Base-by-base conservation (phyloP, 1,140 invertebrate species). In the Calliopsis andreniformis region DNA sequence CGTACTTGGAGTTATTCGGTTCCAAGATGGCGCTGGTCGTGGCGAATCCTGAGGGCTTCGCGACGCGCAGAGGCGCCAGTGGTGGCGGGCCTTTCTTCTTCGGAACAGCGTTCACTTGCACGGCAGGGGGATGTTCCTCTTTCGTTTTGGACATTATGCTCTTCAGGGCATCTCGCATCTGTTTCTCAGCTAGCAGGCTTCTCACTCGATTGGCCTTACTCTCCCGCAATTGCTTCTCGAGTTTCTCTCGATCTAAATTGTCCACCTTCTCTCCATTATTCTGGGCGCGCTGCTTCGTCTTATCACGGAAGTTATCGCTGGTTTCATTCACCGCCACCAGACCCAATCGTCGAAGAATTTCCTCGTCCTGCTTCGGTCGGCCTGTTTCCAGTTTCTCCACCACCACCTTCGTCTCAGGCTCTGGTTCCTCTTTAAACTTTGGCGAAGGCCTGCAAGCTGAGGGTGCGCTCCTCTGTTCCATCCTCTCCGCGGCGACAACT, bases 1-100 rank as follows among this genome's bases (percentile, higher is more conserved):
- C 84, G 67, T 86, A 81, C 25, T 83, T 85, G 20, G 78, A 68
- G 16, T 56, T 58, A 47, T 68, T 76, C 12, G 68, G 43, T 16
- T 72, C 35, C 20, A 72, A 47, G 35, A 64, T 58, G 35, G 67
- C 59, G 59, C 53, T 79, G 1, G 68, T 63, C 35, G 68, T 7
- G 16, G 84, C 64, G 43, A 85, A 86, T n/a, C 73, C 63, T 10
- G 80, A 70, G 10, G 86, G 63, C 62, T 91, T 91, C 0, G 79
- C 73, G 16, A 80, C 77, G 7, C 87, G 82, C n/a, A 91, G 32
- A 2, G 90, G 90, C 23, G 90, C 89, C 45, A 91, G 62, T 0
- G 90, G 90, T 0, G 90, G 90, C 23, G 89, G 90, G 4, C 89
- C 90, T 73, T 91, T 91, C 68, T 89, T 87, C 62, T 88, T 91